phyloP scores from a whole-genome alignment of 1,140 invertebrate genomes.

The Neotoxoptera formosana region DNA sequence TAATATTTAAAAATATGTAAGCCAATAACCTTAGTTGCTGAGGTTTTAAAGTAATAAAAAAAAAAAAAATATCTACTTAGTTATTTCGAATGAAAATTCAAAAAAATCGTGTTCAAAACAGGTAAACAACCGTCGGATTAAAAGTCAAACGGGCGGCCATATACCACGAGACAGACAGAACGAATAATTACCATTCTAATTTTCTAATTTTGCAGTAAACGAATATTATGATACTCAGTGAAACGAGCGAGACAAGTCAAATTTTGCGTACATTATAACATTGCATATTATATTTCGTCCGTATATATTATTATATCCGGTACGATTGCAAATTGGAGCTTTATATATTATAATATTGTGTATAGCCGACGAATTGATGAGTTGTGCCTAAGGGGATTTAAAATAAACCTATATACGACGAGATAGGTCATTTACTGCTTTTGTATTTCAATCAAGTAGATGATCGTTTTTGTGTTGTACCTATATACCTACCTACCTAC shows the following conservation, averaged over 20 bases:
- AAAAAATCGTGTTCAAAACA: not conserved
- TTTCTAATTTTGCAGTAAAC: not conserved
- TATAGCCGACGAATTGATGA: not conserved
- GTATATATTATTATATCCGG: conserved; percentile 12
- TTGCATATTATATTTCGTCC: not conserved
- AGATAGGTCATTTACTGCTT: conserved; percentile 15
- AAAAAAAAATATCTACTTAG: no score
- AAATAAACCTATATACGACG: conserved; percentile 11
- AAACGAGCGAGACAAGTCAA: conserved; percentile 2
- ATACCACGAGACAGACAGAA: not conserved
- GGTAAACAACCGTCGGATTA: not conserved
- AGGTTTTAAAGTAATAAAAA: no score
- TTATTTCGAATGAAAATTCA: not conserved
- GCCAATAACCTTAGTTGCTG: no score
- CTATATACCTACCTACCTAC: not conserved
- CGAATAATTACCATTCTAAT: conserved; percentile 14
- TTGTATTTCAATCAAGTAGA: not conserved
- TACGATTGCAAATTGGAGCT: conserved; percentile 15
- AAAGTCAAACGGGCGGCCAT: not conserved
- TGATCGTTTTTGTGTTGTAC: not conserved
- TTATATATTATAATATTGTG: no score
- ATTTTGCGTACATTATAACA: conserved; percentile 15
- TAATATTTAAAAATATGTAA: no score
- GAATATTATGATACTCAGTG: not conserved
- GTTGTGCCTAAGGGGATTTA: conserved; percentile 21